These are phyloP conservation scores for Hecatera dysodea DNA, from an alignment of 2,888 invertebrate species.

Conservation along the genomic window DNA sequence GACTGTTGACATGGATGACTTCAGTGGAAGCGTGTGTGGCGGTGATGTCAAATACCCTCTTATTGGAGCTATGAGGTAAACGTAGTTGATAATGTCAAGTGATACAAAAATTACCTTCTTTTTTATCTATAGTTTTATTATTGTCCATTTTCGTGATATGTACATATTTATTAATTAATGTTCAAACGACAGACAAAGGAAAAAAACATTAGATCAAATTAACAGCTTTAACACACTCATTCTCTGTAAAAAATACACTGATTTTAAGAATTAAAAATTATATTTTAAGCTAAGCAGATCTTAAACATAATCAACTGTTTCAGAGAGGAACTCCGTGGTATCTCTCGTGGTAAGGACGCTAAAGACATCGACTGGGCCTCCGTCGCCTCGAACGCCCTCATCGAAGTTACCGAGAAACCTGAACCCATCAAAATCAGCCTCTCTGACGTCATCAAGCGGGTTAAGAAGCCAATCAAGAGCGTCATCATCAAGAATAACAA, in stretches of 20 bases:
- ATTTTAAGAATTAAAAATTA: neutral
- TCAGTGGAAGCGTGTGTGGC: conserved; percentile 95
- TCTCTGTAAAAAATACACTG: no score
- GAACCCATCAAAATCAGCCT: conserved; percentile 94
- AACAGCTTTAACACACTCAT: no score
- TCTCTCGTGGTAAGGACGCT: conserved; percentile 95
- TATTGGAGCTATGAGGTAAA: conserved; percentile 96
- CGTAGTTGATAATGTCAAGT: neutral
- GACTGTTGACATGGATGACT: conserved; percentile 99
- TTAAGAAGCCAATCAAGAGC: conserved; percentile 93
- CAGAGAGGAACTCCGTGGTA: conserved; percentile 96
- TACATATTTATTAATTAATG: no score
- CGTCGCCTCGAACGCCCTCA: conserved; percentile 92
- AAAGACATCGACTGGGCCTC: conserved; percentile 97
- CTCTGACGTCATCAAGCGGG: conserved; percentile 92
- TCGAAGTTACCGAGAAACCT: conserved; percentile 93
- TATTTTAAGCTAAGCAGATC: neutral
- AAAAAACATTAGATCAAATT: no score
- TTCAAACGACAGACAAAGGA: no score
- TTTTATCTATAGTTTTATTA: no score
- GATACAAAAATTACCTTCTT: no score
- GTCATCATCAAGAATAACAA: conserved; percentile 90
- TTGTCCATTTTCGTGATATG: no score
- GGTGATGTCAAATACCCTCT: conserved; percentile 97
- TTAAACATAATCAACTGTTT: conserved; percentile 26